Evolutionary conservation across 2,113 vertebrate genomes (phyloP), one percentile per base, ranked within the genome.

Genomic region (Pimephales promelas): DNA sequence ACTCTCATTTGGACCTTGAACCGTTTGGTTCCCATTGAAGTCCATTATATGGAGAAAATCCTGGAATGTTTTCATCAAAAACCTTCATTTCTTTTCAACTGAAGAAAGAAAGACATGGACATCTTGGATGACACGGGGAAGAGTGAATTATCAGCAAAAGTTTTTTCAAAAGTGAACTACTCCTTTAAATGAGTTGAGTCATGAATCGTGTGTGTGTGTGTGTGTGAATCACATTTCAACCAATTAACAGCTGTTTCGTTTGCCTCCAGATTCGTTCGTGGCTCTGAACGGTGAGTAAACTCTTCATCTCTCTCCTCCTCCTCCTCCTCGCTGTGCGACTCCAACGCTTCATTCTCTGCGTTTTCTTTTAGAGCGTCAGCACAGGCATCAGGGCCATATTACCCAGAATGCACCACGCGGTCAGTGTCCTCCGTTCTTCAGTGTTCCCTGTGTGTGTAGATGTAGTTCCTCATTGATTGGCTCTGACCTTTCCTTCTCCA

Each of bases 261-360:
- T 93, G 93, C 87, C 93, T 92, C 87, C 95, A 96, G 95, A 96
- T 93, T 96, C 95, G 90, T 96, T 96, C 90, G 95, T 97, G 95
- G 96, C 96, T 74, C 90, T 97, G 90, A 97, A 97, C 93, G 95
- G 96, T 97, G 95, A 97, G 96, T 89, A 70, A 81, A 36, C 26
- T 57, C 52, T 64, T 28, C 10, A 13, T 52, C 22, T 71, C 22
- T 64, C 64, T 75, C 45, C 71, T 16, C 40, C n/a, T n/a, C n/a
- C n/a, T n/a, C n/a, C 52, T 57, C 9, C 4, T 26, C n/a, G 24
- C 40, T 20, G 9, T 56, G 9, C 3, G 31, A 31, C n/a, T 47
- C 34, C 20, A 26, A 10, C 1, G 26, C n/a, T 49, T 79, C 26
- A 87, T 85, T 87, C 83, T 91, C 56, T 88, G 81, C 70, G 62